These are phyloP conservation scores for Rallus crepitans DNA, from an alignment of 2,797 vertebrate genomes.

Conservation along the genomic window DNA sequence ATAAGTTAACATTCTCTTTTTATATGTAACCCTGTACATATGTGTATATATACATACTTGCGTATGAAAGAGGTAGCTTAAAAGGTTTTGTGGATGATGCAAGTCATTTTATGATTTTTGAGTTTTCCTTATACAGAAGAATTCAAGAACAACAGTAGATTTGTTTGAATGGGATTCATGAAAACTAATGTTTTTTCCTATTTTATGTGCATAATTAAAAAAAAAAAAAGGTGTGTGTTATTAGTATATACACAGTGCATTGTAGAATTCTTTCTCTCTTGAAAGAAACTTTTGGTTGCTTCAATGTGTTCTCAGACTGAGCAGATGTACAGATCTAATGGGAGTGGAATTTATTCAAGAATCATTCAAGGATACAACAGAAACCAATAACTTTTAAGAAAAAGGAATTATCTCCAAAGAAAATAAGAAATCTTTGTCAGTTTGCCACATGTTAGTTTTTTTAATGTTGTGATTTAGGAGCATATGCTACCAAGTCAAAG, in stretches of 20 bases:
- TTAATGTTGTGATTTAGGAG: slow-evolving; percentile 47
- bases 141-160: background rate
- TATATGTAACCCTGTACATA: background rate
- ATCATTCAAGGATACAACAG: background rate
- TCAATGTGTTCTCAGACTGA: slow-evolving; percentile 14
- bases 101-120: background rate
- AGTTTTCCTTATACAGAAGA: background rate
- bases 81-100: background rate
- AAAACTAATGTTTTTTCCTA: background rate
- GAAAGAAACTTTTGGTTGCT: slow-evolving; percentile 2
- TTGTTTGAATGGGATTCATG: background rate
- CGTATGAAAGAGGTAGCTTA: background rate
- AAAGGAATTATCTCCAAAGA: background rate
- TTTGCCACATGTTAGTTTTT: background rate
- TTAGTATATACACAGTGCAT: background rate
- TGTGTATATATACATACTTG: rapidly evolving
- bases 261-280: background rate
- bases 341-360: background rate
- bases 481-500: slow-evolving; percentile 37
- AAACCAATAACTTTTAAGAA: background rate
- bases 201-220: background rate
- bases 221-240: background rate
- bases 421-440: slow-evolving; percentile 23
- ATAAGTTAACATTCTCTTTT: background rate
- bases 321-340: background rate